These are phyloP conservation scores for Cercopithecus mona DNA, from an alignment of 2,113 vertebrate species.

Conservation along the genomic window DNA sequence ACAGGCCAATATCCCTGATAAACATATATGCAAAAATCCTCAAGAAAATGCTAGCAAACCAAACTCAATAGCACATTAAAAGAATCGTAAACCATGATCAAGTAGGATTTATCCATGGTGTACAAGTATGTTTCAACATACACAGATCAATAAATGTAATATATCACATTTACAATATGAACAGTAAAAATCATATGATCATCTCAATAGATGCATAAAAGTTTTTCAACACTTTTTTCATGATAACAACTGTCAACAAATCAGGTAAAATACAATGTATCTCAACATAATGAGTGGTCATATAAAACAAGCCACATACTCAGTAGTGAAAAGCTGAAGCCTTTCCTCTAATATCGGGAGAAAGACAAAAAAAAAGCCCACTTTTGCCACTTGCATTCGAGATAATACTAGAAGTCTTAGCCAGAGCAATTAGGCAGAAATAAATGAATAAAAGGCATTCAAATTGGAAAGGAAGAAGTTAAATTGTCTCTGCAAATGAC, in stretches of 20 bases:
- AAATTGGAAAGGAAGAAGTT: too few relatives aligned
- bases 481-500: too few relatives aligned
- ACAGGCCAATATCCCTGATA: background rate
- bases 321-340: too few relatives aligned
- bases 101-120: background rate
- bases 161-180: background rate
- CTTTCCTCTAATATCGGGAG: too few relatives aligned
- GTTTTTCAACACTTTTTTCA: background rate
- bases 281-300: background rate
- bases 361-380: too few relatives aligned
- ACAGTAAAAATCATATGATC: background rate
- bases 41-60: background rate
- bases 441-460: background rate
- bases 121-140: background rate
- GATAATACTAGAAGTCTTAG: background rate
- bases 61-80: background rate
- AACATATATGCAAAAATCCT: background rate
- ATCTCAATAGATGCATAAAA: background rate
- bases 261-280: background rate
- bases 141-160: background rate
- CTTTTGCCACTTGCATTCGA: background rate
- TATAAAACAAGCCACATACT: background rate
- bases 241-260: background rate
- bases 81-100: background rate
- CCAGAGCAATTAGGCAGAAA: background rate